phyloP scores from a whole-genome alignment of 1,140 invertebrate genomes.

The Drosophila ambigua region DNA sequence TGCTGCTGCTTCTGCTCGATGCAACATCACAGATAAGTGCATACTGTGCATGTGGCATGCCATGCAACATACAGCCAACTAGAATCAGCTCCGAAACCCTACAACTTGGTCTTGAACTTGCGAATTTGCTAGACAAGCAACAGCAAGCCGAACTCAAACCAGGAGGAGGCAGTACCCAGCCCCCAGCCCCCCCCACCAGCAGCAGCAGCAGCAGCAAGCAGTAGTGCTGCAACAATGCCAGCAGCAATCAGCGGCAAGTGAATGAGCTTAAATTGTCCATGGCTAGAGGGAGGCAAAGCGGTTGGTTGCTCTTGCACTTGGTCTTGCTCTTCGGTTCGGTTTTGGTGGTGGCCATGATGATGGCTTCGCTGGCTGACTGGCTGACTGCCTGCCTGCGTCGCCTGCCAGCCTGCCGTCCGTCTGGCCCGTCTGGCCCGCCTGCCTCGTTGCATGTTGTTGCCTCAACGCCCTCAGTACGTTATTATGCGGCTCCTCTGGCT shows the following conservation, averaged over 20 bases:
- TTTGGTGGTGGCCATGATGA: conserved; percentile 54
- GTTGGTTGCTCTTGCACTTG: conserved; percentile 8
- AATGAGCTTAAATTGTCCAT: conserved; percentile 80
- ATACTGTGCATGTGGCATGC: conserved; percentile 54
- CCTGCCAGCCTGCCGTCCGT: conserved; percentile 37
- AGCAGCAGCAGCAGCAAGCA: conserved; percentile 34
- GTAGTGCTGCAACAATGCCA: conserved; percentile 56
- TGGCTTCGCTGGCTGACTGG: conserved; percentile 46
- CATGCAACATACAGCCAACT: conserved; percentile 39
- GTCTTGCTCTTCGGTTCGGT: conserved; percentile 35
- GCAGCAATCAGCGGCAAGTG: conserved; percentile 79
- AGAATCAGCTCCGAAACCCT: conserved; percentile 36
- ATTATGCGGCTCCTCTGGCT: conserved; percentile 63
- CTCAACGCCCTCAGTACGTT: conserved; percentile 78
- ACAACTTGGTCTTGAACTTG: conserved; percentile 75
- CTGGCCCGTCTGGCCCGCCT: conserved; percentile 6
- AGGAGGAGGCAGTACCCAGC: conserved; percentile 27
- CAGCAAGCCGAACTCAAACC: conserved; percentile 40
- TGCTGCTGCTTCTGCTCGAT: conserved; percentile 2
- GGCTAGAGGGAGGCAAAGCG: conserved; percentile 9
- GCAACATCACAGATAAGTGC: conserved; percentile 57
- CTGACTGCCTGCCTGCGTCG: conserved; percentile 14
- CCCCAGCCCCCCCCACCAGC: conserved; percentile 12
- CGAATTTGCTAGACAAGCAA: conserved; percentile 72
- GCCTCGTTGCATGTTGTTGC: conserved; percentile 70